Evolutionary conservation across 2,797 vertebrate species (phyloP), one percentile per base, ranked within the genome.

Genomic region (Takifugu ocellatus): DNA sequence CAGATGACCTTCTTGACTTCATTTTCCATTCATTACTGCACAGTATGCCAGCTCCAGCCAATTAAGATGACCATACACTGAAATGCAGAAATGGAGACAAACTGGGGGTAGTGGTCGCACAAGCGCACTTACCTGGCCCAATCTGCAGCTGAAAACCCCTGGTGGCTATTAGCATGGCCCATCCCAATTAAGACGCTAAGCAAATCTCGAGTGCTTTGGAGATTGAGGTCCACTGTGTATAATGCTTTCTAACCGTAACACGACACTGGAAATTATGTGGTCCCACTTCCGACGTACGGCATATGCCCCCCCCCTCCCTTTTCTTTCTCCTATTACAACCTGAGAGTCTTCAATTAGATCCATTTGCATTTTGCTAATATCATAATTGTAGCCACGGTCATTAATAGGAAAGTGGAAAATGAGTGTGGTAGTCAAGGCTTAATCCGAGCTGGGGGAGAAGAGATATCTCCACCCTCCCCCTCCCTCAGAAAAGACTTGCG

Each of bases 291-390:
- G 75, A 62, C 67, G 74, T 79, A 88, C 85, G 72, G 65, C 79
- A 83, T 79, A 89, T 84, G 36, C 36, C 86, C 84, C 85, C 81
- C 78, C 84, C 74, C 79, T 64, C 84, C 79, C 68, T n/a, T 43
- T 36, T 29, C n/a, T 16, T 12, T 46, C 83, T 69, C 82, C 77
- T 71, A 86, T 84, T 89, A 90, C 90, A 87, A 91, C 82, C 87
- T 85, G 83, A 91, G 89, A 88, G 87, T 87, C 87, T 91, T 88
- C 87, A 92, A 91, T 91, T 91, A 90, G 84, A 87, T 54, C 74
- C 86, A 92, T 92, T 92, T 90, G 90, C 90, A 90, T 91, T 87
- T 88, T 75, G 78, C 87, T 91, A 92, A 91, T 92, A 90, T 91
- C 89, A 90, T 91, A 92, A 91, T 91, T 93, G 90, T 85, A 84